Percentiles rank a stretch among this genome's conserved stretches.
Conservation (phyloP, 2,888 invertebrate genomes). For the Dynastes maya region DNA sequence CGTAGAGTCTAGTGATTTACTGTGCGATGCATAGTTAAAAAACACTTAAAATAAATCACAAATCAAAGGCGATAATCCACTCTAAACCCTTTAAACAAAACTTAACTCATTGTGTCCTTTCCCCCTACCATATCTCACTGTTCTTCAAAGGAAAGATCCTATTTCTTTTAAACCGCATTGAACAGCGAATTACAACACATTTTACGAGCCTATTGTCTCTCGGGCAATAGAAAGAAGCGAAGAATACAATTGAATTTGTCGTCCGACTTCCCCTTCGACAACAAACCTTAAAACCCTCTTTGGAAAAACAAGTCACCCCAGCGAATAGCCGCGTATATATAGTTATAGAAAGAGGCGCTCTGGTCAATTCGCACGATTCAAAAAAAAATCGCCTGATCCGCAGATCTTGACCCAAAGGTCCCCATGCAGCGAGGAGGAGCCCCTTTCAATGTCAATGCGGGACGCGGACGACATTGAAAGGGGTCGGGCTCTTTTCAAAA, state of each 20-base stretch:
- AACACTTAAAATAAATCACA: no score
- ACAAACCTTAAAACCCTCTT: slow-evolving; percentile 1
- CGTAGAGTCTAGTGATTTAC: no score
- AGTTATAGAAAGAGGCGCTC: neutral
- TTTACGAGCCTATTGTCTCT: neutral
- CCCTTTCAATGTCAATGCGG: slow-evolving; percentile 11
- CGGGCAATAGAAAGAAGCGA: neutral
- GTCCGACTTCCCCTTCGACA: neutral
- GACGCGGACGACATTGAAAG: slow-evolving; percentile 5
- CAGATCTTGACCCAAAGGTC: slow-evolving; percentile 3
- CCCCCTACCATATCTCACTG: no score
- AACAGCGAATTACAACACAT: neutral
- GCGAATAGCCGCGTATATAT: neutral
- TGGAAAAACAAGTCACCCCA: neutral
- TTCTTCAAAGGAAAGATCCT: no score
- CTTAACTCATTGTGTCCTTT: no score
- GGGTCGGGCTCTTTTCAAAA: slow-evolving; percentile 6
- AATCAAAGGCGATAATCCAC: no score
- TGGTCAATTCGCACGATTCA: slow-evolving; percentile 14
- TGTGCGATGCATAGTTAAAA: no score
- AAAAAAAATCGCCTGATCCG: slow-evolving; percentile 8
- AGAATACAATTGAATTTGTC: slow-evolving; percentile 4
- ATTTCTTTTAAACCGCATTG: no score
- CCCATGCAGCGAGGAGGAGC: neutral
- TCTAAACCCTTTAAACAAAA: no score